Evolutionary conservation across 2,888 invertebrate genomes (phyloP).

Genomic region (Heliconius cydno): DNA sequence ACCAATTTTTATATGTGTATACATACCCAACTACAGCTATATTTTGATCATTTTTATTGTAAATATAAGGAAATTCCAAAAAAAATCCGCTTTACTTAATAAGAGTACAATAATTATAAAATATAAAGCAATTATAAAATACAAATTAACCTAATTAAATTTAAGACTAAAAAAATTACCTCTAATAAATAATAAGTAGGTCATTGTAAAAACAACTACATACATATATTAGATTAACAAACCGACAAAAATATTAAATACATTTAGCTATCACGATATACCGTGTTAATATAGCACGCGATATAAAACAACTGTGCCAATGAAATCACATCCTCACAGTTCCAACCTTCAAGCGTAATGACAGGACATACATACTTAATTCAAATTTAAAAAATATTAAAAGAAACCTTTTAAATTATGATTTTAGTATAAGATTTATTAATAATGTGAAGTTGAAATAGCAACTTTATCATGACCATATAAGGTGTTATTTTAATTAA

Average conservation of each 20-base stretch:
- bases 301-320: slow-evolving; percentile 55
- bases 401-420: neutral
- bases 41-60: too few species aligned
- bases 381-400: slow-evolving; percentile 32
- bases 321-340: slow-evolving; percentile 70
- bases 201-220: slow-evolving; percentile 28
- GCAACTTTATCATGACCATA: neutral
- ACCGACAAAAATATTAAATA: slow-evolving; percentile 31
- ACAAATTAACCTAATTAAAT: slow-evolving; percentile 5
- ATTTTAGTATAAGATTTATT: slow-evolving; percentile 1
- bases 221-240: slow-evolving; percentile 16
- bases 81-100: too few species aligned
- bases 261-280: slow-evolving; percentile 38
- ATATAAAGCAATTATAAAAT: neutral
- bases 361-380: slow-evolving; percentile 63
- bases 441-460: neutral
- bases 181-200: slow-evolving; percentile 12
- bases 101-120: neutral
- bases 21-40: too few species aligned
- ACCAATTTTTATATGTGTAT: too few species aligned
- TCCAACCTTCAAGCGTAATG: slow-evolving; percentile 69
- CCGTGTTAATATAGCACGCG: slow-evolving; percentile 42
- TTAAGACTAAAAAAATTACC: neutral
- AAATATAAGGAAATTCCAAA: too few species aligned
- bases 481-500: slow-evolving; percentile 34